Evolutionary conservation across 2,888 invertebrate genomes (phyloP).

Genomic region (Lepidochitona cinerea): DNA sequence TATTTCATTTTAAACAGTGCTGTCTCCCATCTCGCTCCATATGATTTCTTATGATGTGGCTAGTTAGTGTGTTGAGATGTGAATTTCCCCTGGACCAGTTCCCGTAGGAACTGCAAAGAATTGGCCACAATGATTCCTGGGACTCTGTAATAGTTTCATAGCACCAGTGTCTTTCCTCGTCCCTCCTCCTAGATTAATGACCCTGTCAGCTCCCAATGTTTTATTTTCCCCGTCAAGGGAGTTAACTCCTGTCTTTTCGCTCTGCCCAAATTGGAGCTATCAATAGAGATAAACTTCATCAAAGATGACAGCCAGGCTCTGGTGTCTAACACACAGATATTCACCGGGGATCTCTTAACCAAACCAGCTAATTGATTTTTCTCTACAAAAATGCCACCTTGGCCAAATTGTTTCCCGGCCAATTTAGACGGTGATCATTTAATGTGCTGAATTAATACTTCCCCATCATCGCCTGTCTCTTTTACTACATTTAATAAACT

Average conservation of each 20-base stretch:
- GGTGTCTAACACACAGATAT: no score
- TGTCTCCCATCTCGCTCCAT: not conserved
- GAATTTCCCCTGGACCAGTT: not conserved
- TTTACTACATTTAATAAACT: no score
- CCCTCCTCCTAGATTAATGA: not conserved
- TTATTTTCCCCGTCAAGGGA: not conserved
- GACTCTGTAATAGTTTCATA: not conserved
- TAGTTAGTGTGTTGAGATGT: not conserved
- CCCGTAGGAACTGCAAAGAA: not conserved
- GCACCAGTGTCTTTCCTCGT: not conserved
- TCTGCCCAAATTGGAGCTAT: not conserved
- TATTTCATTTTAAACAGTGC: constrained; percentile 3
- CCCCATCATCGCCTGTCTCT: no score
- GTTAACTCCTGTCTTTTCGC: not conserved
- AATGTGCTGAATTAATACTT: no score
- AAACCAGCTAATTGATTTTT: no score
- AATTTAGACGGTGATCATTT: no score
- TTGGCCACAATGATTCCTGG: no score
- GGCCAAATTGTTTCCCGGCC: no score
- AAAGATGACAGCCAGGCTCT: not conserved
- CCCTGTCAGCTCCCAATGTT: not conserved
- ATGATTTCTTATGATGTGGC: not conserved
- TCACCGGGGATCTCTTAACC: no score
- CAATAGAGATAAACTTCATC: constrained; percentile 2
- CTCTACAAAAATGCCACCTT: no score